Evolutionary conservation across 2,888 invertebrate species (phyloP), one percentile per base, ranked within the genome.

Genomic region (Aspidiotus rigidus): DNA sequence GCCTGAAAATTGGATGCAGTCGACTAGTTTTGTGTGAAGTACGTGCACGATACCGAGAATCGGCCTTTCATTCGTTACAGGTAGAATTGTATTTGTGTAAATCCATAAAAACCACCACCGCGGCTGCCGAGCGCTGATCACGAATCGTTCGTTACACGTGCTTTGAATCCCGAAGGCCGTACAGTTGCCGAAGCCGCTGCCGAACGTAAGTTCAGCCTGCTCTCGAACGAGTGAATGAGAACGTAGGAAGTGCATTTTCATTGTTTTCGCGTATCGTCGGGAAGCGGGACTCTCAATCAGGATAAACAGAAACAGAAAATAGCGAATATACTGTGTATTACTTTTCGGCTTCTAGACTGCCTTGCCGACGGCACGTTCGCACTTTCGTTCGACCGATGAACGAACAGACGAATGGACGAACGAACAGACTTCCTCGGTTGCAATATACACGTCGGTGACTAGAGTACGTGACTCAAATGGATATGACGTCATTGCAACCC

Each of bases 401-500:
- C 59, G n/a, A 17, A 55, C 56, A 15, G 56, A 28, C 28, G 28
- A 28, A 28, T 28, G 28, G 28, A 28, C 28, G 28, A 28, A 28
- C 28, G 28, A 28, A 28, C 28, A 28, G 28, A 13, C 49, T 49
- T 49, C n/a, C 49, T 49, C 49, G 49, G 49, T n/a, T 11, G 49
- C 49, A 13, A 11, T n/a, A 49, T n/a, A 49, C 28, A 17, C 17
- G 16, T 17, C 49, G 15, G 13, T 59, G 57, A 44, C 15, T 42
- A 44, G 49, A 66, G 44, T 66, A 66, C 66, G 66, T 66, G 66
- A 66, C 66, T 66, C 39, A 66, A 66, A 54, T 66, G 66, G 66
- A 66, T 66, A 66, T 66, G 66, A 66, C 66, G 66, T 66, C 66
- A 66, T 66, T 66, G 66, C 66, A 66, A 66, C 66, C 66, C 66